Evolutionary conservation across 1,140 invertebrate genomes (phyloP).

Genomic region (Drosophila gunungcola): DNA sequence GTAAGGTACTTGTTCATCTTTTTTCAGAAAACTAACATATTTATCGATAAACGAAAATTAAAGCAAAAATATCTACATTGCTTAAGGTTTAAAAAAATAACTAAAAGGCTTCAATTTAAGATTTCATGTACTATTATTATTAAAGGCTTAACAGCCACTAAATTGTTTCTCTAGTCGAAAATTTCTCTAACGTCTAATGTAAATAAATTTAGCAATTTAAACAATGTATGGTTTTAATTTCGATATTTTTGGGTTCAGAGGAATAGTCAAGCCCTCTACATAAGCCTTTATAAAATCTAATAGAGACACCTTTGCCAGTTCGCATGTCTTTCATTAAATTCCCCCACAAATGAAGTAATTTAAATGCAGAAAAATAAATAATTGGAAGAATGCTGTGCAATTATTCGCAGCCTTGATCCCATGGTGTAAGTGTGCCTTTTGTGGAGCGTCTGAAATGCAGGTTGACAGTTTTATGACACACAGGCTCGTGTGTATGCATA

Average conservation of each 20-base stretch:
- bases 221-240: too few species aligned
- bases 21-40: too few species aligned
- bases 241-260: not conserved
- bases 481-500: conserved; percentile 11
- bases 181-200: too few species aligned
- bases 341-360: conserved; percentile 32
- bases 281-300: conserved; percentile 3
- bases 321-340: not conserved
- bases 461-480: conserved; percentile 80
- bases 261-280: conserved; percentile 1
- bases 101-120: too few species aligned
- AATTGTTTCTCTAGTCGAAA: too few species aligned
- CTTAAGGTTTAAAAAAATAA: too few species aligned
- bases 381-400: conserved; percentile 21
- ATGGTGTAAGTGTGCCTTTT: conserved; percentile 62
- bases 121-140: too few species aligned
- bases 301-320: not conserved
- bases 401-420: conserved; percentile 29
- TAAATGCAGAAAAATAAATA: conserved; percentile 34
- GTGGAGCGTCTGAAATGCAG: conserved; percentile 71
- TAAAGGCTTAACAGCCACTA: too few species aligned
- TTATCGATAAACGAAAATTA: too few species aligned
- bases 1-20: too few species aligned
- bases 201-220: too few species aligned
- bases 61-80: too few species aligned